Percentiles rank a stretch among this genome's conserved stretches.
Evolutionary conservation across 2,797 vertebrate species (phyloP).

Genomic region (Artibeus lituratus): DNA sequence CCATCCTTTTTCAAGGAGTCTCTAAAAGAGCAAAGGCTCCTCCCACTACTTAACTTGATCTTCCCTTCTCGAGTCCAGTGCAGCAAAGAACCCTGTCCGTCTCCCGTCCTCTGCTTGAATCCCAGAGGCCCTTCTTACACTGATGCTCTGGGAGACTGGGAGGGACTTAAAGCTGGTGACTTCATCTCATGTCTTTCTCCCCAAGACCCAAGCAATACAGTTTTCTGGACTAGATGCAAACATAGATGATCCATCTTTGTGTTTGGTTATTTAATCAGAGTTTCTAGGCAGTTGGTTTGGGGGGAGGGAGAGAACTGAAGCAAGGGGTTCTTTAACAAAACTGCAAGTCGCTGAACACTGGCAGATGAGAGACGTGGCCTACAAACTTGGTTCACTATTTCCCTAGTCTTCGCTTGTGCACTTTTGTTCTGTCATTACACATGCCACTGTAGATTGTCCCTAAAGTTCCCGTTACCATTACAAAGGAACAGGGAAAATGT

Average conservation of each 20-base stretch:
- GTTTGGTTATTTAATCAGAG: background rate
- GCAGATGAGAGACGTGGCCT: background rate
- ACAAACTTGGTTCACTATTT: background rate
- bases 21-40: background rate
- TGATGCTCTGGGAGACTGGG: background rate
- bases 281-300: background rate
- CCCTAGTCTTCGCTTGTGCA: background rate
- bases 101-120: background rate
- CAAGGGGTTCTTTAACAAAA: background rate
- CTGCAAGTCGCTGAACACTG: background rate
- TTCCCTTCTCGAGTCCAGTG: background rate
- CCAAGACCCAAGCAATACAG: background rate
- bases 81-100: background rate
- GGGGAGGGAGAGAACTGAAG: background rate
- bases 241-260: background rate
- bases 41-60: background rate
- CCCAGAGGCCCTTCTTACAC: background rate
- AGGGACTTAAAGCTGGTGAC: background rate
- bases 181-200: background rate
- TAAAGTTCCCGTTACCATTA: background rate
- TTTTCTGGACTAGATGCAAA: background rate
- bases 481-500: background rate
- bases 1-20: background rate
- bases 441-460: rapidly evolving
- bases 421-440: background rate